These are phyloP conservation scores for Drosophila pallidifrons DNA, from an alignment of 1,140 invertebrate genomes.

Conservation along the genomic window DNA sequence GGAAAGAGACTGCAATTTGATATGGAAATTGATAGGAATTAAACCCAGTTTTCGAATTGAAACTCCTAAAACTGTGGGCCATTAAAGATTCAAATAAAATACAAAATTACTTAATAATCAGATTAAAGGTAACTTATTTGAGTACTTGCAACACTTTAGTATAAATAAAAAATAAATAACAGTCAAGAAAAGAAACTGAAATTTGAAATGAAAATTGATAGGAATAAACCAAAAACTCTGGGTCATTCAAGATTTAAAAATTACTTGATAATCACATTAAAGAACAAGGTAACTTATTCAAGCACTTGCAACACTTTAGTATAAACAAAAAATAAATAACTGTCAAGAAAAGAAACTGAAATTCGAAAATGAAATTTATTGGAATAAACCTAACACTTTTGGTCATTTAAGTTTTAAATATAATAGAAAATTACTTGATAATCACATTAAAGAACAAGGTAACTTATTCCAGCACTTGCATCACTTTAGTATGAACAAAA, in stretches of 20 bases:
- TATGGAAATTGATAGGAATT: neutral
- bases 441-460: neutral
- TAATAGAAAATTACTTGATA: too few species aligned
- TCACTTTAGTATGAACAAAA: slow-evolving; percentile 15
- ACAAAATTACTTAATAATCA: too few species aligned
- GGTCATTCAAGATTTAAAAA: too few species aligned
- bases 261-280: neutral
- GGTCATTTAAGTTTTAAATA: too few species aligned
- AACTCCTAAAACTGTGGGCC: too few species aligned
- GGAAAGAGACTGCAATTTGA: neutral
- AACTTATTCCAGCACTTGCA: neutral
- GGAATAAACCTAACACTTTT: too few species aligned
- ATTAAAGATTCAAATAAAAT: too few species aligned
- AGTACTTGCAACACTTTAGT: slow-evolving; percentile 1
- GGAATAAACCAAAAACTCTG: too few species aligned
- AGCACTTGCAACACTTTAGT: slow-evolving; percentile 3
- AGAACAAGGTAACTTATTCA: neutral
- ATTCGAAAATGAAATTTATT: too few species aligned
- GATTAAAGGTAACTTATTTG: neutral
- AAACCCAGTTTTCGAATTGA: too few species aligned
- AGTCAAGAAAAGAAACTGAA: neutral
- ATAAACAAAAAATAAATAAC: slow-evolving; percentile 35
- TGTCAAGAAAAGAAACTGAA: neutral
- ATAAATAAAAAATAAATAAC: slow-evolving; percentile 34
- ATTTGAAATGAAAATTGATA: too few species aligned